Evolutionary conservation across 1,140 invertebrate species (phyloP), one percentile per base, ranked within the genome.

Genomic region (Panagrolaimus sp.): DNA sequence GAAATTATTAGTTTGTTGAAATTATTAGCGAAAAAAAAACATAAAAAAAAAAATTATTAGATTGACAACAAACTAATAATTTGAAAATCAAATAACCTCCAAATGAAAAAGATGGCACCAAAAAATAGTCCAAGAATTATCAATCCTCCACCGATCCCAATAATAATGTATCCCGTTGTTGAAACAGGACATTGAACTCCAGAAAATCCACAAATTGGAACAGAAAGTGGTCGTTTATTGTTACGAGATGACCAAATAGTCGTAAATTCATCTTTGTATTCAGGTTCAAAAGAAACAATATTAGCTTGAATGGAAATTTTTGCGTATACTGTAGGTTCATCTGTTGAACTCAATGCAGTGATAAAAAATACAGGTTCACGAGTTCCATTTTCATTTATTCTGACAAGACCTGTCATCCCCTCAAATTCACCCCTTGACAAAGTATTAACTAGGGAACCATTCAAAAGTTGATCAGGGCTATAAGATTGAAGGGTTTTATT

Each of bases 131-230:
- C 21, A 1, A 58, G 17, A n/a, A 58, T 12, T 28, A 58, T 26
- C 5, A 58, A 6, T 26, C 52, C 58, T 7, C 65, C 12, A 14
- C 43, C 76, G 32, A 52, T 46, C 9, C 68, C 74, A 64, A 72
- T 69, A n/a, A 63, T 32, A 43, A 76, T 70, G 43, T 77, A 77
- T 5, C 46, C 28, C 9, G 63, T 65, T 14, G 63, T 32, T 43
- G 58, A 63, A 26, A 64, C 21, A 7, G 66, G 67, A 65, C 74
- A 76, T 69, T 76, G 70, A 26, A 26, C 68, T 21, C 75, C 74
- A 28, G 28, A 69, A 55, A 69, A 76, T 64, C 74, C 74, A 63
- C 74, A 76, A 9, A 69, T 26, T 24, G 74, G 74, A n/a, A 55
- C 63, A 7, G 48, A 67, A 47, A 78, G 43, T n/a, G 74, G 74